These are phyloP conservation scores for Ochlodes sylvanus DNA, from an alignment of 2,888 invertebrate genomes.

Conservation along the genomic window DNA sequence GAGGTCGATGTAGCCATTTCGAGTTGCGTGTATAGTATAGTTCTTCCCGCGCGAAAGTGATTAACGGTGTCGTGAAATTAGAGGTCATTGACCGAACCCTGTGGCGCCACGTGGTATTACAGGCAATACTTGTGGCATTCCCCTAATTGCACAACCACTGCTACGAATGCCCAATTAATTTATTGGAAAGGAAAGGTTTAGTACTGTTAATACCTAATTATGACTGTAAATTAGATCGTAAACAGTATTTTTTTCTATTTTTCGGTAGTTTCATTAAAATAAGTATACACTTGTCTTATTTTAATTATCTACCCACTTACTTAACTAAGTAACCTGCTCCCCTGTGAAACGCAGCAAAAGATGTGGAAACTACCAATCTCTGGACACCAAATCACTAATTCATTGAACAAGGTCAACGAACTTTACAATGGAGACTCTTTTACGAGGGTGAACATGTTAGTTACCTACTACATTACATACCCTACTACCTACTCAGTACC, in stretches of 20 bases:
- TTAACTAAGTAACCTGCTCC: too few species aligned
- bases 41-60: slow-evolving; percentile 68
- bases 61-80: slow-evolving; percentile 68
- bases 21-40: slow-evolving; percentile 52
- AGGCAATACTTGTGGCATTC: neutral
- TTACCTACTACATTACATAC: too few species aligned
- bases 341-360: too few species aligned
- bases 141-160: slow-evolving; percentile 23
- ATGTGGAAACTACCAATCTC: too few species aligned
- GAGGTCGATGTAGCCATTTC: slow-evolving; percentile 44
- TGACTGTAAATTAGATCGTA: neutral
- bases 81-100: slow-evolving; percentile 76
- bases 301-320: too few species aligned
- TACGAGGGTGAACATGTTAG: too few species aligned
- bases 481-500: too few species aligned
- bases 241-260: neutral
- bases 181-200: neutral
- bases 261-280: too few species aligned
- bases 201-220: neutral
- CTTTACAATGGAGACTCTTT: too few species aligned
- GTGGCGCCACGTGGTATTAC: slow-evolving; percentile 57
- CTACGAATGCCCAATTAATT: slow-evolving; percentile 2
- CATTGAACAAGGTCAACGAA: too few species aligned
- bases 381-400: too few species aligned
- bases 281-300: too few species aligned